phyloP scores from a whole-genome alignment of 2,888 invertebrate genomes.

The Lepidocyrtoides sp. region DNA sequence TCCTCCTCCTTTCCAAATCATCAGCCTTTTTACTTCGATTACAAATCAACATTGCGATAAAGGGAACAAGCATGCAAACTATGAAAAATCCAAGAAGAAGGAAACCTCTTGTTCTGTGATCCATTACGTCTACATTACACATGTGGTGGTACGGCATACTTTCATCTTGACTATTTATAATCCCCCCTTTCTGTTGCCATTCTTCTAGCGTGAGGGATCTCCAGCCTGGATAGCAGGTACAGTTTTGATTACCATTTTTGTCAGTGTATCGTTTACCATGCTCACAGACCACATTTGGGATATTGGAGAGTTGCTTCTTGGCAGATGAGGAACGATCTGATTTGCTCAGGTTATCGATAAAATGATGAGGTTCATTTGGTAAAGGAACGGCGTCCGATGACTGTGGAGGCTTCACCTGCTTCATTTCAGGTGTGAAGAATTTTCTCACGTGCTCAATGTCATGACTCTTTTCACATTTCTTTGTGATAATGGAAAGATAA shows the following conservation, averaged over 20 bases:
- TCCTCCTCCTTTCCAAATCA: neutral
- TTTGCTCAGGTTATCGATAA: neutral
- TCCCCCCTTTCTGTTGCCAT: constrained; percentile 45
- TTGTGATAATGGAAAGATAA: neutral
- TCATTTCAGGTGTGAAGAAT: constrained; percentile 6
- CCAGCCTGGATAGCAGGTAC: constrained; percentile 59
- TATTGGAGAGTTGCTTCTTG: too few relatives aligned
- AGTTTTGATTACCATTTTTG: constrained; percentile 15
- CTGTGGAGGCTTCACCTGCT: neutral
- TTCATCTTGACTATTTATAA: neutral
- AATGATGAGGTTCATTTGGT: neutral
- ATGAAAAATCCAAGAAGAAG: neutral
- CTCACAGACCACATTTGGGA: neutral
- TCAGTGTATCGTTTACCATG: constrained; percentile 18
- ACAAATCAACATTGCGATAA: neutral
- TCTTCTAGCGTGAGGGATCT: constrained; percentile 45
- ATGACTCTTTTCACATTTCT: constrained; percentile 24
- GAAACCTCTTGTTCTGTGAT: neutral
- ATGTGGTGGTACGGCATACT: neutral
- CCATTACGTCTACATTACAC: neutral
- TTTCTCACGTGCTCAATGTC: neutral
- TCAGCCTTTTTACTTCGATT: neutral
- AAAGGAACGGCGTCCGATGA: neutral
- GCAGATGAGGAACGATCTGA: neutral
- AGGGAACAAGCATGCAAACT: neutral